These are phyloP conservation scores for Heliconius nattereri DNA, from an alignment of 1,140 invertebrate species.

Conservation along the genomic window DNA sequence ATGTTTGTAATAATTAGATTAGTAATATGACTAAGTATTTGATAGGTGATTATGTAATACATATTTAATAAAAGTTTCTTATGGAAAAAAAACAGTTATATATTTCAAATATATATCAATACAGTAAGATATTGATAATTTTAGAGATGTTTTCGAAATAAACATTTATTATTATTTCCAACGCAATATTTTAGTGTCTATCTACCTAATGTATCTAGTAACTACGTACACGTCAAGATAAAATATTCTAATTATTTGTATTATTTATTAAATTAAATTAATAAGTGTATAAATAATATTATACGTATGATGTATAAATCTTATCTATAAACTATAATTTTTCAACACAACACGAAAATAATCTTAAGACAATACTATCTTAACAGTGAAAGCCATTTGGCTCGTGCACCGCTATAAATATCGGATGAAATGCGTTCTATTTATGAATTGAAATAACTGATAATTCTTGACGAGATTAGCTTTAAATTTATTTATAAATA, in stretches of 20 bases:
- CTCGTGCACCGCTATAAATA: conserved; percentile 62
- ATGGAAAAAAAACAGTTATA: background rate
- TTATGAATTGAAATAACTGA: conserved; percentile 19
- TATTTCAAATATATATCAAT: background rate
- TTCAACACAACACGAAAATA: conserved; percentile 31
- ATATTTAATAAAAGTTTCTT: background rate
- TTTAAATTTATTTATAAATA: conserved; percentile 10
- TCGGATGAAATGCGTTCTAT: conserved; percentile 29
- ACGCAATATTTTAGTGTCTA: too few relatives aligned
- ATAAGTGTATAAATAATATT: too few relatives aligned
- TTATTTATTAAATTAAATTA: too few relatives aligned
- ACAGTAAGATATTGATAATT: background rate
- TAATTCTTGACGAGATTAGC: conserved; percentile 12
- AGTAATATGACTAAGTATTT: background rate
- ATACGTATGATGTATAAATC: background rate
- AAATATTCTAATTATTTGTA: too few relatives aligned
- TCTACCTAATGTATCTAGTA: too few relatives aligned
- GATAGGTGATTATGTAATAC: background rate
- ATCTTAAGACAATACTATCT: conserved; percentile 39
- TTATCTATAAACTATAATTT: conserved; percentile 4
- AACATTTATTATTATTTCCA: too few relatives aligned
- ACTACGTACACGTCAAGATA: too few relatives aligned
- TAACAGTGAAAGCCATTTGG: conserved; percentile 68
- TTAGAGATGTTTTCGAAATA: background rate
- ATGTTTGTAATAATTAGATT: conserved; percentile 4